Evolutionary conservation across 2,888 invertebrate species (phyloP), one percentile per base, ranked within the genome.

Genomic region (Limenitis arthemis): DNA sequence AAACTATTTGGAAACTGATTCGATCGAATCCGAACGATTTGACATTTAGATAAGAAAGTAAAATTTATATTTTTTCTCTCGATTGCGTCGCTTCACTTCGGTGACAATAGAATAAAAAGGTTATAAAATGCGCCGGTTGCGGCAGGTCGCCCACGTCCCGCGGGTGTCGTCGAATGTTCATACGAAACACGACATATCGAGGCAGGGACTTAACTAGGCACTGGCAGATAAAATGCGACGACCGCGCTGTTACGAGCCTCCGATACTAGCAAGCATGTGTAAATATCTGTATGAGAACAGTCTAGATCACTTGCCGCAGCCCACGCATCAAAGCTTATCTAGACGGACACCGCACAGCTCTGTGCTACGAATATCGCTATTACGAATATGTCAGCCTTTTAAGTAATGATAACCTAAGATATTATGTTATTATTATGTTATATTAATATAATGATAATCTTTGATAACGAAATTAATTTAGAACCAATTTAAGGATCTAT

Each of bases 61-160:
- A 84, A 86, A 86, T 86, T 86, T 85, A 86, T 81, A 82, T 83
- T 86, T 81, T 82, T 83, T 77, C 75, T 77, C 77, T 77, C 74
- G 76, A 68, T 75, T 69, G 70, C 75, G 73, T 72, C 69, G 79
- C 72, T 70, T 67, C 72, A 73, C 66, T 66, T 66, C 74, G 77
- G 84, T 85, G 86, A 86, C 85, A 85, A 85, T 85, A 80, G 84
- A 82, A 83, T 85, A 84, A 84, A 85, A 84, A 82, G 82, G 84
- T 85, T 83, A 77, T 85, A 85, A 85, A 85, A 84, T 72, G 83
- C 76, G 74, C 69, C 73, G 72, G 79, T 75, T 72, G 79, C 72
- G 74, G 69, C 68, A 66, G 69, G 68, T 71, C 83, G 85, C 79
- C 82, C 80, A 79, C 85, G 78, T 80, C 75, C 74, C 77, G 60